phyloP scores from a whole-genome alignment of 2,113 vertebrate genomes.

The Phalacrocorax carbo region DNA sequence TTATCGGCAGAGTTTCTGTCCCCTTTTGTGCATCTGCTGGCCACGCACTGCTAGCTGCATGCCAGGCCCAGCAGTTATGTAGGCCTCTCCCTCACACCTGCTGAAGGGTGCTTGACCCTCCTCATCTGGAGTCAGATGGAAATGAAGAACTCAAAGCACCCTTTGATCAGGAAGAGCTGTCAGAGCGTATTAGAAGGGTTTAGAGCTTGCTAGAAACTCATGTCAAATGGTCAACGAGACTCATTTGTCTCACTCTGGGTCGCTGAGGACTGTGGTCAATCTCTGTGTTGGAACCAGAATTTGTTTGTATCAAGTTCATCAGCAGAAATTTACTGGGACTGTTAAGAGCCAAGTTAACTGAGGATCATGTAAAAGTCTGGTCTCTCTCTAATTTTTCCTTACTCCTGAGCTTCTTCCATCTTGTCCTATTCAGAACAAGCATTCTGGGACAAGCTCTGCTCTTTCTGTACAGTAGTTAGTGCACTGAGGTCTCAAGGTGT shows the following conservation, averaged over 20 bases:
- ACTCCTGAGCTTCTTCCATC: neutral
- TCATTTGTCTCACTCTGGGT: neutral
- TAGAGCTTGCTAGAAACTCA: neutral
- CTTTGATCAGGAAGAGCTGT: neutral
- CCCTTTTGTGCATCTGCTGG: neutral
- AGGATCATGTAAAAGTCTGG: neutral
- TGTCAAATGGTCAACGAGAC: neutral
- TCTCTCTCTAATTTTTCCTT: neutral
- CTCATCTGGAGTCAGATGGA: neutral
- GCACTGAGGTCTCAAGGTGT: neutral
- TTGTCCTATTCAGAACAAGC: neutral
- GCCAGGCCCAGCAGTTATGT: neutral
- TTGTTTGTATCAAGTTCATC: neutral
- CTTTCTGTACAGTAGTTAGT: neutral
- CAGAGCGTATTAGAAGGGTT: neutral
- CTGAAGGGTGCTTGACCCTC: neutral
- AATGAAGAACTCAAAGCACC: neutral
- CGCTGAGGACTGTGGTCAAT: neutral
- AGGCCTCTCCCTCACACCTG: neutral
- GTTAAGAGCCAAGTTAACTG: neutral
- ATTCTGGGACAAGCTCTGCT: neutral
- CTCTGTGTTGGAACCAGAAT: neutral
- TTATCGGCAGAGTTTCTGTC: neutral
- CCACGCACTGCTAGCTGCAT: rapidly evolving
- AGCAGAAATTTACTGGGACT: neutral